phyloP scores from a whole-genome alignment of 1,140 invertebrate species.

The Carposina sasakii region DNA sequence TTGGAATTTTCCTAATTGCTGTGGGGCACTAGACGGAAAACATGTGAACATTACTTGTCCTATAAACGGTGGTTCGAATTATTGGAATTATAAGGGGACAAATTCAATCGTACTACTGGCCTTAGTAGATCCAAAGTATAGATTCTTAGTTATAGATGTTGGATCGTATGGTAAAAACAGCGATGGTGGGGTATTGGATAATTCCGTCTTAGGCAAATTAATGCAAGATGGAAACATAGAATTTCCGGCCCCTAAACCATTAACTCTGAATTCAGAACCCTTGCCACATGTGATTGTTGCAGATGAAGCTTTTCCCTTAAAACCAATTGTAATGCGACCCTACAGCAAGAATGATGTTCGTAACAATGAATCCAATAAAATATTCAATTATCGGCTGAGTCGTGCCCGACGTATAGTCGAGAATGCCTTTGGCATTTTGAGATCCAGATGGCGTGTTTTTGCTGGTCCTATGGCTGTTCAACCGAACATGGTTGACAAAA shows the following conservation, averaged over 20 bases:
- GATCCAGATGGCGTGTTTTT: background rate
- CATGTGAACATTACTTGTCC: conserved; percentile 1
- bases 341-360: conserved; percentile 4
- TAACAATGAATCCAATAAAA: conserved; percentile 1
- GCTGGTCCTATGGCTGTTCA: background rate
- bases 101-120: conserved; percentile 1
- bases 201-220: background rate
- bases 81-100: background rate
- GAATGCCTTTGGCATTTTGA: background rate
- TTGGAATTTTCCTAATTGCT: conserved; percentile 3
- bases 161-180: conserved; percentile 1
- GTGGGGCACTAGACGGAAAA: background rate
- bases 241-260: background rate
- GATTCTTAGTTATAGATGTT: conserved; percentile 1
- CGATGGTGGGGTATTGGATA: background rate
- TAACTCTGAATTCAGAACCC: background rate
- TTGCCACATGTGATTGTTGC: background rate
- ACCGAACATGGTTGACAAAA: background rate
- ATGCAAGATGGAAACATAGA: background rate
- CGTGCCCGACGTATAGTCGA: background rate
- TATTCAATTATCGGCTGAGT: background rate
- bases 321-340: background rate
- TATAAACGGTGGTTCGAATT: too few species aligned
- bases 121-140: background rate
- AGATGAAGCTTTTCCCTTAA: conserved; percentile 3